A percentile compares a stretch with the other conserved stretches of the same genome.
Conservation (phyloP, 2,888 invertebrate species). For the Acleris literana region DNA sequence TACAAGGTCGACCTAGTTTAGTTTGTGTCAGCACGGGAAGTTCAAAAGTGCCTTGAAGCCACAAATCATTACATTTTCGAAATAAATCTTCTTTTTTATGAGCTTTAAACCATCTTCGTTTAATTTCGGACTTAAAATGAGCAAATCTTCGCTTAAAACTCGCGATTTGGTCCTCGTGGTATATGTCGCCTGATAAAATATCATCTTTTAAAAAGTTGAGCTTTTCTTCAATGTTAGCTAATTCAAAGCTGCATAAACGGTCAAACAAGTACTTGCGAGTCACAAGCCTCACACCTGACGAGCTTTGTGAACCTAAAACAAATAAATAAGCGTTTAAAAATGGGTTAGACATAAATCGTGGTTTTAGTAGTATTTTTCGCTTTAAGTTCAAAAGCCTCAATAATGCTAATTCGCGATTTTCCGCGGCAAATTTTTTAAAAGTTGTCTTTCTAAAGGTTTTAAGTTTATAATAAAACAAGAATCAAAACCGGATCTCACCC, state of each 20-base stretch:
- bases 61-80: no score
- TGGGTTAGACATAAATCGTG: no score
- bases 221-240: slow-evolving; percentile 4
- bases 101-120: slow-evolving; percentile 13
- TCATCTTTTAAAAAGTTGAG: background rate
- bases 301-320: slow-evolving; percentile 5
- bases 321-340: background rate
- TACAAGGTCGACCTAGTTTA: no score
- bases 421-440: no score
- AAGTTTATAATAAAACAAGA: no score
- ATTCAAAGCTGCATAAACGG: slow-evolving; percentile 2
- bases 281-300: slow-evolving; percentile 6
- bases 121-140: slow-evolving; percentile 2
- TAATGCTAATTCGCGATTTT: no score
- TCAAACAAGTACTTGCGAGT: slow-evolving; percentile 13
- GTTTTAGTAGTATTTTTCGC: no score
- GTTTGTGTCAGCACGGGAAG: no score
- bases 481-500: no score
- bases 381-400: no score
- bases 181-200: background rate
- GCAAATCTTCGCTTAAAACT: slow-evolving; percentile 7
- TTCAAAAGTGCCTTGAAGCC: no score
- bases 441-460: no score
- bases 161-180: slow-evolving; percentile 4
- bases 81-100: background rate